Percentiles rank a stretch among this genome's conserved stretches.
Conservation (phyloP, 2,888 invertebrate genomes). For the Tromatobia lineatoria region DNA sequence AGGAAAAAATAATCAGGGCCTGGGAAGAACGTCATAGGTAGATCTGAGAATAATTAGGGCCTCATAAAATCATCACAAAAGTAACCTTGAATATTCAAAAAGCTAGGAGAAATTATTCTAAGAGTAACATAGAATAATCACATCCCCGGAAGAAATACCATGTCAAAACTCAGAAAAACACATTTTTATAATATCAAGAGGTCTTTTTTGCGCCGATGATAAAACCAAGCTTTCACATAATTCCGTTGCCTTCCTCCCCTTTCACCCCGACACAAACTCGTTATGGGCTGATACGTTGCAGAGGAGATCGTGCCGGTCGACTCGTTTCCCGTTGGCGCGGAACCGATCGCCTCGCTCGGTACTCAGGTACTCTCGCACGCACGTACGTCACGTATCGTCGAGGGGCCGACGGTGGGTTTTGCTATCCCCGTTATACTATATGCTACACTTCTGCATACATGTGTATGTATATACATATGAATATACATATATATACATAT, state of each 20-base stretch:
- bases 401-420: conserved; percentile 37
- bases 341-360: conserved; percentile 58
- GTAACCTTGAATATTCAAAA: too few relatives aligned
- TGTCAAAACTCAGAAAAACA: too few relatives aligned
- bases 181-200: too few relatives aligned
- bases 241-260: neutral
- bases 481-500: neutral
- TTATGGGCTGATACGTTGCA: conserved; percentile 47
- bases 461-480: neutral
- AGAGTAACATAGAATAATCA: too few relatives aligned
- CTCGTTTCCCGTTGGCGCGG: conserved; percentile 57
- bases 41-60: too few relatives aligned
- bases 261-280: conserved; percentile 13
- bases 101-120: too few relatives aligned
- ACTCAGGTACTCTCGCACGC: conserved; percentile 40
- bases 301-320: conserved; percentile 60
- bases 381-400: conserved; percentile 63
- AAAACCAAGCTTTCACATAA: neutral
- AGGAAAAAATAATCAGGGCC: too few relatives aligned
- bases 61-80: too few relatives aligned
- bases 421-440: conserved; percentile 50
- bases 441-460: conserved; percentile 43
- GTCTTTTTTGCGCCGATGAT: too few relatives aligned
- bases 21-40: too few relatives aligned
- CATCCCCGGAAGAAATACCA: too few relatives aligned